Evolutionary conservation across 1,140 invertebrate genomes (phyloP).

Genomic region (Mycetomoellerius zeteki): DNA sequence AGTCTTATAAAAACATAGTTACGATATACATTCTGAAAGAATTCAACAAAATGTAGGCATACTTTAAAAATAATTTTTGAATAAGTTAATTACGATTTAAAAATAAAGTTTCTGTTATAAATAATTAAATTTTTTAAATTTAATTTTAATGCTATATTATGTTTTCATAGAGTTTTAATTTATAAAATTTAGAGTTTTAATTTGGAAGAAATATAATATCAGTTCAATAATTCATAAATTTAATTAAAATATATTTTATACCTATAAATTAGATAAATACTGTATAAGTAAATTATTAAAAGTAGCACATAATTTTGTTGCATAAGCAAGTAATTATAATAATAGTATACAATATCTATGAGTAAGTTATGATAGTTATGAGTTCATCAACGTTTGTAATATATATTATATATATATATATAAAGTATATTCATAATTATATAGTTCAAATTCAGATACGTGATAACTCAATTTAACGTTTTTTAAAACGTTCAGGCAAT

Average conservation of each 20-base stretch:
- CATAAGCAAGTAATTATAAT: constrained; percentile 25
- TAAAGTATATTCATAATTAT: constrained; percentile 39
- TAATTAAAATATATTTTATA: constrained; percentile 32
- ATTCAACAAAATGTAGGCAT: not conserved
- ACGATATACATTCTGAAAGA: not conserved
- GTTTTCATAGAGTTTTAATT: not conserved
- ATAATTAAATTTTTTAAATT: not conserved
- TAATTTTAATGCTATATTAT: not conserved
- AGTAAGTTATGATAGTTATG: constrained; percentile 19
- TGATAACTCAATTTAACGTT: not conserved
- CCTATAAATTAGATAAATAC: constrained; percentile 4
- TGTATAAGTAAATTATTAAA: constrained; percentile 20
- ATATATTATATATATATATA: too few species aligned
- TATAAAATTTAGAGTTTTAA: not conserved
- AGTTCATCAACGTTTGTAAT: constrained; percentile 29
- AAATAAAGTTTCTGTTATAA: not conserved
- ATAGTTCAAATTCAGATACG: constrained; percentile 26
- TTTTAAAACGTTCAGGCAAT: not conserved
- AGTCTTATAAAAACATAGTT: not conserved
- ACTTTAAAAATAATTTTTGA: constrained; percentile 14
- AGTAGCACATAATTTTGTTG: constrained; percentile 13
- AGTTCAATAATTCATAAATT: not conserved
- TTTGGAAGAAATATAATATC: not conserved
- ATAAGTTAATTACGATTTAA: not conserved
- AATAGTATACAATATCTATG: constrained; percentile 11